These are phyloP conservation scores for Dicycla oo DNA, from an alignment of 2,888 invertebrate genomes.

Conservation along the genomic window DNA sequence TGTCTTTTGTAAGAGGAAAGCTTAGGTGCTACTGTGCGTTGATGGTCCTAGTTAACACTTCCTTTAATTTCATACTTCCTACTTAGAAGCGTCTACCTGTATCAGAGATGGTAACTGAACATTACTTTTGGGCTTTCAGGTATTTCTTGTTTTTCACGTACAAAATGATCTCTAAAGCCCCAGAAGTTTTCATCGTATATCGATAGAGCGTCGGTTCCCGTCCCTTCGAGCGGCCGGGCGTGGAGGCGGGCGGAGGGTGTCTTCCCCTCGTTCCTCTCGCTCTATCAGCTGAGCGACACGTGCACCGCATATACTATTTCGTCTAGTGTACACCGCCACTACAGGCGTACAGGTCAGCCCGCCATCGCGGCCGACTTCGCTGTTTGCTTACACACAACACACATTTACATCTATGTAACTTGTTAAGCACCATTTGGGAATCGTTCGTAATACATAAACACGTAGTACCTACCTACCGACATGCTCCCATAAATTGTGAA, in stretches of 20 bases:
- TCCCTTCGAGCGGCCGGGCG: constrained; percentile 57
- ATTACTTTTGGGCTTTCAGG: not conserved
- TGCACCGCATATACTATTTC: constrained; percentile 81
- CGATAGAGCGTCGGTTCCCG: constrained; percentile 53
- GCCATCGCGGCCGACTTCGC: constrained; percentile 36
- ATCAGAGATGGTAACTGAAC: not conserved
- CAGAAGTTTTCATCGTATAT: constrained; percentile 23
- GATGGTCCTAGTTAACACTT: not conserved
- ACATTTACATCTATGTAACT: constrained; percentile 62
- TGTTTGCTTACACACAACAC: constrained; percentile 59
- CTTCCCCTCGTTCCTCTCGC: constrained; percentile 76
- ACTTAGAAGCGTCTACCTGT: too few species aligned
- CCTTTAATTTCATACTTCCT: not conserved
- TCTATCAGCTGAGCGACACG: constrained; percentile 89
- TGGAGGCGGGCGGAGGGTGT: constrained; percentile 74
- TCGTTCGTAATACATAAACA: constrained; percentile 61
- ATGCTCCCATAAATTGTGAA: constrained; percentile 44
- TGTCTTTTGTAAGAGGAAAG: not conserved
- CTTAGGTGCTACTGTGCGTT: not conserved
- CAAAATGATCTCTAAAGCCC: not conserved
- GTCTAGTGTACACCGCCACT: constrained; percentile 78
- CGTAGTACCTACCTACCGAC: constrained; percentile 22
- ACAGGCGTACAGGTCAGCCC: constrained; percentile 55
- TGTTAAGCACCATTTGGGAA: constrained; percentile 58
- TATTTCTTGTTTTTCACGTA: too few species aligned